Evolutionary conservation across 2,888 invertebrate species (phyloP).

Genomic region (Synanthedon vespiformis): DNA sequence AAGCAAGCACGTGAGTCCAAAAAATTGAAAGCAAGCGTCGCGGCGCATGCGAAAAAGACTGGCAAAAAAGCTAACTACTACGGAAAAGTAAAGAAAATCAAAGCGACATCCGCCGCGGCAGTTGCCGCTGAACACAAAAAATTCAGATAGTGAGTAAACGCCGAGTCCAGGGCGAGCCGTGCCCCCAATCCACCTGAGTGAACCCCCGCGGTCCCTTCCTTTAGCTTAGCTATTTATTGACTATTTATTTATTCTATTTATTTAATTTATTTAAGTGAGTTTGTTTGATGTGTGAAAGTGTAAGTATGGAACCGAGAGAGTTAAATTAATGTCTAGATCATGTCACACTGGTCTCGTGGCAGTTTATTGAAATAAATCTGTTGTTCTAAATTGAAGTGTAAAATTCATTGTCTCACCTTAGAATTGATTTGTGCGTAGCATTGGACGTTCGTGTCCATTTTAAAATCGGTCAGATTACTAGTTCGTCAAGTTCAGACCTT

Average conservation of each 20-base stretch:
- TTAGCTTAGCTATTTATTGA: conserved; percentile 71
- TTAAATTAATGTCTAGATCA: conserved; percentile 72
- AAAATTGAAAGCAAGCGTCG: conserved; percentile 66
- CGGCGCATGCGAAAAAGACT: conserved; percentile 55
- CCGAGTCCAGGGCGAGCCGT: conserved; percentile 34
- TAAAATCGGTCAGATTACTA: conserved; percentile 61
- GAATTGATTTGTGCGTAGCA: conserved; percentile 52
- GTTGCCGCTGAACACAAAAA: conserved; percentile 64
- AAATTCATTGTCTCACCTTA: conserved; percentile 57
- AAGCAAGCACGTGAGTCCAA: conserved; percentile 88
- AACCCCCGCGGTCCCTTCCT: conserved; percentile 56
- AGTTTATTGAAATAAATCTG: conserved; percentile 70
- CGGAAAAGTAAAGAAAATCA: conserved; percentile 68
- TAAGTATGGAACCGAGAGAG: conserved; percentile 60
- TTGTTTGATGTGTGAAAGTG: conserved; percentile 65
- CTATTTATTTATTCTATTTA: conserved; percentile 71
- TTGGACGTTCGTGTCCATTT: conserved; percentile 16
- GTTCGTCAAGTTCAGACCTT: conserved; percentile 21
- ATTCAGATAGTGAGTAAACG: conserved; percentile 64
- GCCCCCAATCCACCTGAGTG: conserved; percentile 60
- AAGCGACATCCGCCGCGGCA: conserved; percentile 58
- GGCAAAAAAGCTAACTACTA: conserved; percentile 62
- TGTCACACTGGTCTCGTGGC: conserved; percentile 71
- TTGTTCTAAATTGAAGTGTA: conserved; percentile 62
- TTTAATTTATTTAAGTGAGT: conserved; percentile 72